Percentiles rank a stretch among this genome's conserved stretches.
Conservation (phyloP, 2,888 invertebrate genomes). For the Rhingia campestris region DNA sequence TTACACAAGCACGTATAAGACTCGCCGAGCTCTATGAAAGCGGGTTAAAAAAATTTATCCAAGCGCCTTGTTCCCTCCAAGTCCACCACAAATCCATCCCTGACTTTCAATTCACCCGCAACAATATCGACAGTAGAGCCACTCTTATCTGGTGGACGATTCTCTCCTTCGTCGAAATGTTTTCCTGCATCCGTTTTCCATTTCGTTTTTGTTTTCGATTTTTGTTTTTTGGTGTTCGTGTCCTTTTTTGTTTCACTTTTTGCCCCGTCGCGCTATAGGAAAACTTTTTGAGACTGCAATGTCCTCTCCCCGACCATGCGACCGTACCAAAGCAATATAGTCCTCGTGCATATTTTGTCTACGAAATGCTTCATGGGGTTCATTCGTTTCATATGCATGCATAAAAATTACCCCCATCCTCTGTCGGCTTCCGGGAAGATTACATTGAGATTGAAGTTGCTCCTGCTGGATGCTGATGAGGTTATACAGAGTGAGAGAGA, state of each 20-base stretch:
- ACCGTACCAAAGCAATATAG: slow-evolving; percentile 28
- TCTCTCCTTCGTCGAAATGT: slow-evolving; percentile 17
- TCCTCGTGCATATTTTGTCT: slow-evolving; percentile 48
- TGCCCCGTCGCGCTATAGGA: slow-evolving; percentile 30
- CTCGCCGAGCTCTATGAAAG: too few species aligned
- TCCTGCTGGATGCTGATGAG: slow-evolving; percentile 55
- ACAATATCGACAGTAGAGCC: slow-evolving; percentile 28
- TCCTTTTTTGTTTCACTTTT: slow-evolving; percentile 33
- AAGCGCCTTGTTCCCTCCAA: slow-evolving; percentile 4
- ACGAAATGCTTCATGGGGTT: slow-evolving; percentile 52
- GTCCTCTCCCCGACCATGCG: slow-evolving; percentile 19
- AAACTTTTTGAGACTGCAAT: slow-evolving; percentile 51
- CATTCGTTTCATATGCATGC: slow-evolving; percentile 58
- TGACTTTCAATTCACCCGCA: slow-evolving; percentile 29
- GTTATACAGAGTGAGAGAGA: slow-evolving; percentile 41
- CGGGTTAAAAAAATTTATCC: neutral
- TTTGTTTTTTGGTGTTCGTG: slow-evolving; percentile 1
- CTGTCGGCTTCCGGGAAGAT: slow-evolving; percentile 63
- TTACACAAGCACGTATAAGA: too few species aligned
- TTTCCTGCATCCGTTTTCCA: slow-evolving; percentile 48
- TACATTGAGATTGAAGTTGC: slow-evolving; percentile 66
- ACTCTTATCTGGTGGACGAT: neutral
- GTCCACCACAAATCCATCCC: slow-evolving; percentile 31
- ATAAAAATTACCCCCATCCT: slow-evolving; percentile 59
- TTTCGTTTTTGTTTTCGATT: slow-evolving; percentile 18